Base-by-base conservation (phyloP, 2,888 invertebrate genomes). In the Ceraclea dissimilis region DNA sequence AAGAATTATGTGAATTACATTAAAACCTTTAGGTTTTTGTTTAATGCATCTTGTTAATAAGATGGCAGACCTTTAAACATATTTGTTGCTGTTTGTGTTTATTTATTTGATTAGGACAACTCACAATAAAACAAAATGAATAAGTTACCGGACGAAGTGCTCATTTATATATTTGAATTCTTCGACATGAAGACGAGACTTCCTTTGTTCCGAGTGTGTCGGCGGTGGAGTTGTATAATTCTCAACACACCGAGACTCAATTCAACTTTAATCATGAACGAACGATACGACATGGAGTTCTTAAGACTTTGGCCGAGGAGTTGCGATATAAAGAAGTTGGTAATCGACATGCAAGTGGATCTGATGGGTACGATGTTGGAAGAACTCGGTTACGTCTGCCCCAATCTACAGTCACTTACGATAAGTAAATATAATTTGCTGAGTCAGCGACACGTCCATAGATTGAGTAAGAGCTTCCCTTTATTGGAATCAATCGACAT, bases 101-200 rank as follows among this genome's bases (percentile, higher is more conserved):
- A n/a, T n/a, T 26, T 26, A 10, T 26, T 26, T 26, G 26, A 10
- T 10, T 26, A 4, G 10, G 26, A 26, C 4, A 22, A n/a, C 11
- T 22, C 11, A 5, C n/a, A 5, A 22, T 17, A 6, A 26, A 22
- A 2, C 16, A 49, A 4, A 2, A 60, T 60, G 57, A 57, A 60
- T 13, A 49, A 31, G 22, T 33, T 60, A 26, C 60, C 60, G 2
- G 54, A 60, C 21, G 60, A 60, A 44, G 49, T 60, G 49, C 34
- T 60, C 11, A 31, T 54, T 13, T 22, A 60, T n/a, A 54, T 60
- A 52, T 54, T 60, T 20, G 19, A 34, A 11, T 60, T 54, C 46
- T 60, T 60, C 39, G 33, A 49, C 17, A 34, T 60, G 31, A 57
- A 52, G 52, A 48, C 44, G 20, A 44, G 57, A 19, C 13, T 44